Percentiles rank a stretch among this genome's conserved stretches.
phyloP scores from a whole-genome alignment of 2,797 vertebrate species.

The Arrhamphus sclerolepis region DNA sequence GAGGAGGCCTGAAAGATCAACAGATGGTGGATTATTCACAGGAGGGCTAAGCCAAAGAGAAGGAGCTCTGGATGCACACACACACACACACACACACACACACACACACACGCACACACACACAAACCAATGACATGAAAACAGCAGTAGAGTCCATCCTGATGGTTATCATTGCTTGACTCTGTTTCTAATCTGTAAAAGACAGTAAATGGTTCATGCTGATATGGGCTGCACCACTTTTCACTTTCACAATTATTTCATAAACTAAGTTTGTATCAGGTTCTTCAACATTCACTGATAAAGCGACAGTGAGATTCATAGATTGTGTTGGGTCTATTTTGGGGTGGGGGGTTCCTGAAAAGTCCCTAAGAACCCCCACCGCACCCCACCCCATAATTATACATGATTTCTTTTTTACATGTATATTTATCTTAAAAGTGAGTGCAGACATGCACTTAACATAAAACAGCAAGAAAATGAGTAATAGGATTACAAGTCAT shows the following conservation, averaged over 20 bases:
- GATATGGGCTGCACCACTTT: background rate
- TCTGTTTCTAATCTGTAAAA: background rate
- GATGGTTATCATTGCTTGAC: constrained; percentile 2
- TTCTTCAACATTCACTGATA: background rate
- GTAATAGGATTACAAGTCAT: too few relatives aligned
- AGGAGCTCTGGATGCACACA: constrained; percentile 34
- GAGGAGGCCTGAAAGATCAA: constrained; percentile 56
- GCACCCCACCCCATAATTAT: too few relatives aligned
- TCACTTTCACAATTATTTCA: background rate
- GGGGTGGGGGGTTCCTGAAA: too few relatives aligned
- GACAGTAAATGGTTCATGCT: background rate
- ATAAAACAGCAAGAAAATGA: too few relatives aligned
- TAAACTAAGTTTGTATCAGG: too few relatives aligned
- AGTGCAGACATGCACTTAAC: too few relatives aligned
- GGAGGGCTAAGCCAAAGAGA: constrained; percentile 56
- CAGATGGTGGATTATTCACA: constrained; percentile 78
- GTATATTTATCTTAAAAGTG: too few relatives aligned
- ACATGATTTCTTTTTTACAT: too few relatives aligned
- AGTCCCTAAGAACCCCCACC: too few relatives aligned
- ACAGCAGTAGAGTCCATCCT: constrained; percentile 12
- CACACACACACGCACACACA: constrained; percentile 6
- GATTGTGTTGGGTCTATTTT: too few relatives aligned
- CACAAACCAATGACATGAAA: constrained; percentile 30
- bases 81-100: constrained; percentile 20
- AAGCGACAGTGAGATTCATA: too few relatives aligned